Conservation (phyloP, 2,888 invertebrate genomes). For the Craniophora ligustri region DNA sequence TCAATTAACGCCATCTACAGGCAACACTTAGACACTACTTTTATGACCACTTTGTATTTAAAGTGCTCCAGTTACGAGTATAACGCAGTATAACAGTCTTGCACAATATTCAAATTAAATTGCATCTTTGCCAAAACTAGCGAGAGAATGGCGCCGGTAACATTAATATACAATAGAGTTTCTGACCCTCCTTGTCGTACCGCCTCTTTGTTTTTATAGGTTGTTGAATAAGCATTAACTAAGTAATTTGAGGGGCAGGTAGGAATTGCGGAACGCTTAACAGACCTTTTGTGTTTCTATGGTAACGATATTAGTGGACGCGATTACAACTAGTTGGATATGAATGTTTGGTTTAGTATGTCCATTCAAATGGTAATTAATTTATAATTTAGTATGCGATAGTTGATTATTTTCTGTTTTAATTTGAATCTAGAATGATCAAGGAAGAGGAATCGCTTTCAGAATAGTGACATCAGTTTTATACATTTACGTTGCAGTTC, state of each 20-base stretch:
- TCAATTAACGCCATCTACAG: conserved; percentile 71
- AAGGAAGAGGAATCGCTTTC: no score
- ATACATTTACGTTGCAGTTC: no score
- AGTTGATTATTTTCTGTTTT: no score
- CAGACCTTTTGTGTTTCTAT: conserved; percentile 65
- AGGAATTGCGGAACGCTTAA: conserved; percentile 71
- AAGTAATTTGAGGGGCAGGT: conserved; percentile 74
- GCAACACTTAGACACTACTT: conserved; percentile 70
- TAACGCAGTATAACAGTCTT: conserved; percentile 82
- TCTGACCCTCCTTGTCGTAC: conserved; percentile 80
- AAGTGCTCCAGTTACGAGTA: conserved; percentile 78
- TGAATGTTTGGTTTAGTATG: conserved; percentile 19
- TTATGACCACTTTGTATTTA: conserved; percentile 84
- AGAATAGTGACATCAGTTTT: no score
- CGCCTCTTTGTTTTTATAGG: conserved; percentile 86
- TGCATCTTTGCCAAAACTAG: conserved; percentile 89
- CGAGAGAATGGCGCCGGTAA: conserved; percentile 82
- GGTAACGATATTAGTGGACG: conserved; percentile 55
- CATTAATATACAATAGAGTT: conserved; percentile 87
- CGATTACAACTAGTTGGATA: conserved; percentile 46
- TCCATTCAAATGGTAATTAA: background rate
- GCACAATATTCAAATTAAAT: conserved; percentile 89
- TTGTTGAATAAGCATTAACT: conserved; percentile 83
- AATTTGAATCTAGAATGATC: no score
- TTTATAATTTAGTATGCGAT: no score